phyloP scores from a whole-genome alignment of 1,140 invertebrate genomes.

The Oryctes rhinoceros region DNA sequence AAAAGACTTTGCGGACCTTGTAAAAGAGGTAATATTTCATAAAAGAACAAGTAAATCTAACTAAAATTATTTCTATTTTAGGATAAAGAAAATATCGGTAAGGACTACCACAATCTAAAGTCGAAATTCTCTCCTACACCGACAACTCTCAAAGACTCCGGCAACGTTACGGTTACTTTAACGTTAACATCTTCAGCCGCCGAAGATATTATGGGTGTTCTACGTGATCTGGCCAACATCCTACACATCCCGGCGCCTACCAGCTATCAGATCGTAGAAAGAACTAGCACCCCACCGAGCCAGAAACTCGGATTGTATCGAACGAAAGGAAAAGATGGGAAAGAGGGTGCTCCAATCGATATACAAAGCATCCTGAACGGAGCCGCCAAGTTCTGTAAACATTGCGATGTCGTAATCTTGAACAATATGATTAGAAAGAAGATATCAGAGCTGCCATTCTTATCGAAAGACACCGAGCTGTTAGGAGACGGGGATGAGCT shows the following conservation, averaged over 20 bases:
- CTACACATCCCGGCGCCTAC: slow-evolving; percentile 87
- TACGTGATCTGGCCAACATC: slow-evolving; percentile 90
- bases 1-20: slow-evolving; percentile 66
- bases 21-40: slow-evolving; percentile 44
- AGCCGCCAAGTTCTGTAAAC: slow-evolving; percentile 87
- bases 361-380: slow-evolving; percentile 91
- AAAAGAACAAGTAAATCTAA: no score
- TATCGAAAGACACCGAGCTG: slow-evolving; percentile 73
- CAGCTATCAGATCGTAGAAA: slow-evolving; percentile 85
- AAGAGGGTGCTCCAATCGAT: slow-evolving; percentile 83
- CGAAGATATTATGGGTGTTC: slow-evolving; percentile 90
- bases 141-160: slow-evolving; percentile 73
- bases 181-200: slow-evolving; percentile 89
- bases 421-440: slow-evolving; percentile 83
- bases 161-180: slow-evolving; percentile 91
- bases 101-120: slow-evolving; percentile 60
- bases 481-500: slow-evolving; percentile 71
- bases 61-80: slow-evolving; percentile 41
- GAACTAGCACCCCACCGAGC: slow-evolving; percentile 78
- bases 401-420: slow-evolving; percentile 89
- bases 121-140: slow-evolving; percentile 62
- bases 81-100: slow-evolving; percentile 64
- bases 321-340: slow-evolving; percentile 84
- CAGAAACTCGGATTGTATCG: slow-evolving; percentile 83
- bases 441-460: slow-evolving; percentile 79